Evolutionary conservation across 2,113 vertebrate species (phyloP).

Genomic region (Brevimyrus niger): DNA sequence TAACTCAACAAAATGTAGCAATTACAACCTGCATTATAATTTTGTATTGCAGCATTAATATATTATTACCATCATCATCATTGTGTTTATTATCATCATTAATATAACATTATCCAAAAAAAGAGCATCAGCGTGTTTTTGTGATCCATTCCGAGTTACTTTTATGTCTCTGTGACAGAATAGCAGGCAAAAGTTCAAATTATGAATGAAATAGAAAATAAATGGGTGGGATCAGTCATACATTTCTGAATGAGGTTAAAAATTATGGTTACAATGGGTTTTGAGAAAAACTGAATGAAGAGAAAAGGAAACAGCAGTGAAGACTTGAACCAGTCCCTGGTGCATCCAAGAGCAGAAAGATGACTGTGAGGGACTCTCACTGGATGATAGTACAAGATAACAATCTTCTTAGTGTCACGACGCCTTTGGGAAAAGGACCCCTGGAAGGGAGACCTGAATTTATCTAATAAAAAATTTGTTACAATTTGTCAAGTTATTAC

Average conservation of each 20-base stretch:
- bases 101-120: no score
- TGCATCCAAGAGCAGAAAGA: background rate
- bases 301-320: background rate
- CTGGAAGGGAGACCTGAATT: background rate
- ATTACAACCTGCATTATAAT: background rate
- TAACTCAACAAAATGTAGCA: background rate
- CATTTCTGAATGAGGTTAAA: background rate
- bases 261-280: background rate
- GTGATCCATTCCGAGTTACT: no score
- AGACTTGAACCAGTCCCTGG: background rate
- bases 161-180: no score
- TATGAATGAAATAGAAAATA: background rate
- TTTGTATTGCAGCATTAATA: no score
- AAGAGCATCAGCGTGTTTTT: no score
- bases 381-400: background rate
- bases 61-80: no score
- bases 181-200: background rate
- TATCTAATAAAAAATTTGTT: background rate
- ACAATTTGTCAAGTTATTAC: background rate
- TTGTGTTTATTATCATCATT: no score
- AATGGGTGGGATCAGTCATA: background rate
- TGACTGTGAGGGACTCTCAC: constrained; percentile 59
- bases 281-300: background rate
- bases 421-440: background rate
- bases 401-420: background rate